Evolutionary conservation across 2,888 invertebrate genomes (phyloP), one percentile per base, ranked within the genome.

Genomic region (Drosophila kambysellisi): DNA sequence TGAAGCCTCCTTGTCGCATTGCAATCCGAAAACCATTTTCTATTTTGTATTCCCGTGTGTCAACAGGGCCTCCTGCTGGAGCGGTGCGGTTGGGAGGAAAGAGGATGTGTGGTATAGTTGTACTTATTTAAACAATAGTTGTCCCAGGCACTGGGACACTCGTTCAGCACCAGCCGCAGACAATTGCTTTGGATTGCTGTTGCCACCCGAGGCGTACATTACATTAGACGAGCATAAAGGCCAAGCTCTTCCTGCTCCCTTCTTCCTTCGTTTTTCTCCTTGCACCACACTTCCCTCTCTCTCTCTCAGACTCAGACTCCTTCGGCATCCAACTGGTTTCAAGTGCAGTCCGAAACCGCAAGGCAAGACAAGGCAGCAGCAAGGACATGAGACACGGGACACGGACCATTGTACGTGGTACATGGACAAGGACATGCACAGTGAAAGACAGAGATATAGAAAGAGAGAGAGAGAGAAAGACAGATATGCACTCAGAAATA

Each of bases 81-180:
- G 15, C 15, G 33, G 15, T 4, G 15, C 5, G 11, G 11, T 12
- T 8, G 4, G 17, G 4, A 2, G 41, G 15, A 0, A 9, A 0
- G 29, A 4, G 4, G 3, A 3, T 25, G 15, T 8, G 20, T 33
- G 12, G n/a, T 17, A 12, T 15, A 20, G 65, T 30, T 59, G 65
- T 79, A 74, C 74, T 76, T 82, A 82, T 83, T 79, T 82, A 77
- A 77, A 83, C 82, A 83, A 83, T 79, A 70, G 83, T 72, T 67
- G 71, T 79, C 69, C 70, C 54, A 58, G 65, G 50, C 81, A 39
- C n/a, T n/a, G 74, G 52, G 29, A 53, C 57, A 51, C 57, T 70
- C 58, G 54, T 46, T 52, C 50, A 52, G 29, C 57, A 50, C 33
- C 66, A 70, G 67, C 74, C 74, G 65, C 76, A 79, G 77, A 75